Evolutionary conservation across 2,888 invertebrate genomes (phyloP).

Genomic region (Heliconius erato): DNA sequence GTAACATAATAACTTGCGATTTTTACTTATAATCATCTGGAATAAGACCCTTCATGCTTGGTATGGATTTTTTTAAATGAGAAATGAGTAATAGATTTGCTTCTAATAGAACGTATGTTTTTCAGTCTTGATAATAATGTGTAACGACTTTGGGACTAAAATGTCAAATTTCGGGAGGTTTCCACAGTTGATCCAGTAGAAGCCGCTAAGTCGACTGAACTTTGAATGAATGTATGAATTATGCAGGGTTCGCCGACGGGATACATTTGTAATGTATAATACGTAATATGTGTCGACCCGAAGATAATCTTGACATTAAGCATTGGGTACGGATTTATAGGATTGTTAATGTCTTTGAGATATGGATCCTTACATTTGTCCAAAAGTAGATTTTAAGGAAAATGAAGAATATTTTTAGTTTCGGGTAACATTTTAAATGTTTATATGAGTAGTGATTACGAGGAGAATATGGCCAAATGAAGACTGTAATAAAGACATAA

Average conservation of each 20-base stretch:
- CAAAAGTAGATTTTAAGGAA: background rate
- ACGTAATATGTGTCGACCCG: slow-evolving; percentile 10
- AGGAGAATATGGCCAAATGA: background rate
- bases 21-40: slow-evolving; percentile 79
- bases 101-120: background rate
- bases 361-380: background rate
- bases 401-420: background rate
- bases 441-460: background rate
- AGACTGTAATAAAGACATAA: background rate
- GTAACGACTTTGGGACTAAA: background rate
- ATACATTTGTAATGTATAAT: slow-evolving; percentile 17
- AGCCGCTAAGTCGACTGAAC: slow-evolving; percentile 16
- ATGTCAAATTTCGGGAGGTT: background rate
- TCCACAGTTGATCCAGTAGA: slow-evolving; percentile 9
- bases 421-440: background rate
- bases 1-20: slow-evolving; percentile 70
- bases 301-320: slow-evolving; percentile 20
- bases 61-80: slow-evolving; percentile 1
- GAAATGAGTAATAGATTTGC: background rate
- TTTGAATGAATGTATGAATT: slow-evolving; percentile 32
- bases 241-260: slow-evolving; percentile 13
- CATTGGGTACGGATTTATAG: slow-evolving; percentile 8
- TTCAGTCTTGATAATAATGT: background rate
- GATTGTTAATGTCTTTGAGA: background rate
- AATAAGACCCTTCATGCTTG: slow-evolving; percentile 50